phyloP scores from a whole-genome alignment of 2,113 vertebrate species.

The Piliocolobus tephrosceles region DNA sequence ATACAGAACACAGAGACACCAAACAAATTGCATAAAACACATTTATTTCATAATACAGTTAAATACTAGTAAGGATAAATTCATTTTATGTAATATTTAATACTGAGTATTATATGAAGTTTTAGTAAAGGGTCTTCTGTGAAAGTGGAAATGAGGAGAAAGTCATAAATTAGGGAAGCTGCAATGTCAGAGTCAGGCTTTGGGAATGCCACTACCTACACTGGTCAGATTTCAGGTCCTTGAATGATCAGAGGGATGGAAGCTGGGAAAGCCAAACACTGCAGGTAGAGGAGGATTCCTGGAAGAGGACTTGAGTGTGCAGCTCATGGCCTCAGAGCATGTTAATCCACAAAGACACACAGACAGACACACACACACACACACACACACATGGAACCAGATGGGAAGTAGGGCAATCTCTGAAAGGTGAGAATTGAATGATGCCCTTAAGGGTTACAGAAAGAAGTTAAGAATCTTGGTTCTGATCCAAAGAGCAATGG shows the following conservation, averaged over 20 bases:
- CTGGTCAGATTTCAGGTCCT: background rate
- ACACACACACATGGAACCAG: background rate
- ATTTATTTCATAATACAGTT: conserved; percentile 75
- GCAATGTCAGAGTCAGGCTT: background rate
- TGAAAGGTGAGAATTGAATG: background rate
- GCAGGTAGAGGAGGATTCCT: background rate
- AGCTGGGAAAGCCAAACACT: background rate
- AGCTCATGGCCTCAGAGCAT: background rate
- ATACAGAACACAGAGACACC: conserved; percentile 70
- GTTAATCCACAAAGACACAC: background rate
- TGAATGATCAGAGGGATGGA: background rate
- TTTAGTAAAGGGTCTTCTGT: background rate
- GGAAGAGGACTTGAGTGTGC: background rate
- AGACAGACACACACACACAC: background rate
- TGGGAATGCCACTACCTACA: background rate
- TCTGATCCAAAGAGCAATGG: background rate
- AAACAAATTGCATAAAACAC: conserved; percentile 71
- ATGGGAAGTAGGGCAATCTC: background rate
- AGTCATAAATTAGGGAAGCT: background rate
- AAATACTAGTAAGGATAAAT: conserved; percentile 45
- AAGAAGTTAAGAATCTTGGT: background rate
- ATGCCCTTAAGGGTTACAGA: background rate
- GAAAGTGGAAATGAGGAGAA: background rate
- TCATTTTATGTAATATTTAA: conserved; percentile 25
- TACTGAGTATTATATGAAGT: background rate